These are phyloP conservation scores for Champsocephalus gunnari DNA, from an alignment of 2,797 vertebrate species.

Conservation along the genomic window DNA sequence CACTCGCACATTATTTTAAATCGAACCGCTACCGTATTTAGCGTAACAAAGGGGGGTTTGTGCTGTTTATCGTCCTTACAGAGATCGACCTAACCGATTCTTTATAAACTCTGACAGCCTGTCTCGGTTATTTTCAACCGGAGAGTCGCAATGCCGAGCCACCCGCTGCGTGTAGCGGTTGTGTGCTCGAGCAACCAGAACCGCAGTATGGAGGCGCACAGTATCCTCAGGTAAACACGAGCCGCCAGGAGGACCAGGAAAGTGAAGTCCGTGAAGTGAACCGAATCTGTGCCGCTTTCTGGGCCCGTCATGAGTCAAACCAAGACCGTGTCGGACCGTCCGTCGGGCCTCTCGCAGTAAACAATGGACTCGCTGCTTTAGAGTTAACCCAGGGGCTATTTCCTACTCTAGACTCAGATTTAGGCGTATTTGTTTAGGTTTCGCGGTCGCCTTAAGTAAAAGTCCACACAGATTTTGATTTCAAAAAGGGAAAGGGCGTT, in stretches of 20 bases:
- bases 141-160: conserved; percentile 91
- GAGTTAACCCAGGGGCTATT: conserved; percentile 2
- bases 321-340: conserved; percentile 18
- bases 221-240: conserved; percentile 96
- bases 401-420: background rate
- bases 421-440: background rate
- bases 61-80: conserved; percentile 10
- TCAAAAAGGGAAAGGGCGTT: background rate
- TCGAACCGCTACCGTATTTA: conserved; percentile 15
- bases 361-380: conserved; percentile 67
- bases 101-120: conserved; percentile 13
- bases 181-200: conserved; percentile 99
- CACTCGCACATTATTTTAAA: background rate
- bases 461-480: background rate
- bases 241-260: conserved; percentile 44
- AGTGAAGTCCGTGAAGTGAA: conserved; percentile 16
- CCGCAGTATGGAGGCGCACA: conserved; percentile 99
- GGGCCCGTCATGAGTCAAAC: conserved; percentile 11
- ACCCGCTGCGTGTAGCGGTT: conserved; percentile 97
- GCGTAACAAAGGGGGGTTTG: background rate
- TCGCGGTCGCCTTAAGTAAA: background rate
- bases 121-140: conserved; percentile 62
- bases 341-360: conserved; percentile 67
- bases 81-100: conserved; percentile 16
- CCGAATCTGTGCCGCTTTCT: conserved; percentile 28